Evolutionary conservation across 2,888 invertebrate species (phyloP), one percentile per base, ranked within the genome.

Genomic region (Drosophila kokeensis): DNA sequence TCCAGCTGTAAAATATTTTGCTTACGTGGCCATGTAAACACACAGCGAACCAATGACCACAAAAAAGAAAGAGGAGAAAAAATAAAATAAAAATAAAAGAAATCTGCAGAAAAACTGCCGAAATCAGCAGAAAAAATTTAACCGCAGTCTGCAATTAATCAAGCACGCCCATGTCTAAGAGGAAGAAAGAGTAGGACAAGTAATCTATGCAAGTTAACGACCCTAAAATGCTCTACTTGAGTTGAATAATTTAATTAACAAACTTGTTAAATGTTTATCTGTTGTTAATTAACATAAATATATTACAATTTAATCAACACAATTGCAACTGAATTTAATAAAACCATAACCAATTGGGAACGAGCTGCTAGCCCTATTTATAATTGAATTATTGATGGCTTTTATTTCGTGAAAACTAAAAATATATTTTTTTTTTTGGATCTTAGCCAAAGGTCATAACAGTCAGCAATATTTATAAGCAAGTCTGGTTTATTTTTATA

Each of bases 121-220:
- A 86, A 79, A 87, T 82, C 83, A 86, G 82, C 80, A 76, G 42
- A 76, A 83, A 82, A 81, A 81, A 72, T 73, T 78, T 80, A 81
- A 80, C 83, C 82, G 32, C 77, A 78, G 82, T 82, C 74, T 68
- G 82, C 86, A 87, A 87, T 87, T 87, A 87, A 87, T 87, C 83
- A 87, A 87, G 88, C 38, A 69, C 65, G 49, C 72, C 72, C 76
- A 69, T 66, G 72, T 75, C 61, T 65, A 69, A 66, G 42, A 62
- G 61, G 53, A 27, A 53, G 64, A 32, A 50, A 34, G 36, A 65
- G 50, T 30, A 29, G 40, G 27, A 13, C 21, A 38, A 49, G 29
- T 53, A 65, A 74, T 74, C 68, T 62, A 68, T 74, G 42, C 24
- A 59, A 50, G 40, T n/a, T 57, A 30, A 48, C 53, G 83, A 81